A percentile compares a stretch with the other conserved stretches of the same genome.
Evolutionary conservation across 2,113 vertebrate species (phyloP).

Genomic region (Nothoprocta perdicaria): DNA sequence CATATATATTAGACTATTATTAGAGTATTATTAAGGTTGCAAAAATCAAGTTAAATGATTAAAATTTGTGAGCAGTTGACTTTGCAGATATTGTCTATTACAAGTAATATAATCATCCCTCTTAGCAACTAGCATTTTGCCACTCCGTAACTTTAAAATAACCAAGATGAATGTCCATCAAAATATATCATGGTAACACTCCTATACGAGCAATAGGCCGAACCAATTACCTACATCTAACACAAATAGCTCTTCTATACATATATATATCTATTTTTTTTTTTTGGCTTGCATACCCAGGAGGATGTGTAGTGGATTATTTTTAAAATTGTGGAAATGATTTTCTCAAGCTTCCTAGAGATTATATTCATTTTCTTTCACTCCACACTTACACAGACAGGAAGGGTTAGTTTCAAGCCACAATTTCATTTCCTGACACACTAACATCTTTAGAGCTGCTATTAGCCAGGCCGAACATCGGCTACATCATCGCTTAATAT

Average conservation of each 20-base stretch:
- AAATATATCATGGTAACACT: background rate
- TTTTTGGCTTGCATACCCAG: background rate
- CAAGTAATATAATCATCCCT: background rate
- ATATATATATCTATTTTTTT: background rate
- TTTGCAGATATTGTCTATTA: accelerated
- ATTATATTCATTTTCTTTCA: background rate
- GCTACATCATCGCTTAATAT: constrained; percentile 42
- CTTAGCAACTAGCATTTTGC: background rate
- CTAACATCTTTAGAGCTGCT: constrained; percentile 7
- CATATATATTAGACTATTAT: background rate
- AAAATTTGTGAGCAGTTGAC: background rate
- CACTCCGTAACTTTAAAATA: background rate
- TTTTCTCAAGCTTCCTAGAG: background rate
- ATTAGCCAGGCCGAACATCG: background rate
- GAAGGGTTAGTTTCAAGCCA: background rate
- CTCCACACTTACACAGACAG: background rate
- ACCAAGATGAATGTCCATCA: background rate
- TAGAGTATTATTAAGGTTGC: background rate
- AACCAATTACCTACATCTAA: background rate
- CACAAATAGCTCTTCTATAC: background rate
- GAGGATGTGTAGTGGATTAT: background rate
- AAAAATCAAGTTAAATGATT: background rate
- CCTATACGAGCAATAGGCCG: background rate
- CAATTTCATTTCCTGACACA: constrained; percentile 4
- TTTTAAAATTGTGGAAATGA: background rate